Evolutionary conservation across 2,888 invertebrate genomes (phyloP).

Genomic region (Temnothorax ravouxi): DNA sequence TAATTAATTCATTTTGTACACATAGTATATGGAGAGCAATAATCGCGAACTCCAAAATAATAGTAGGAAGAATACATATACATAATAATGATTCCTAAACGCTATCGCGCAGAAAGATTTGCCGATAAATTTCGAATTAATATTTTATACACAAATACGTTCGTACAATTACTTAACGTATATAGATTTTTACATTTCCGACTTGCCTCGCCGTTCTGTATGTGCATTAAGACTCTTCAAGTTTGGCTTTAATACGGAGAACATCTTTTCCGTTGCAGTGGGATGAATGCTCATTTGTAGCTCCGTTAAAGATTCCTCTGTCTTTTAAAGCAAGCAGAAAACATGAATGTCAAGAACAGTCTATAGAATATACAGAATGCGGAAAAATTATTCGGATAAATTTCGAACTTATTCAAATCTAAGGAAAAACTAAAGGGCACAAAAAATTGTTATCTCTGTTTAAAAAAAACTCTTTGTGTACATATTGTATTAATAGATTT

Average conservation of each 20-base stretch:
- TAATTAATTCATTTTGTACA: conserved; percentile 25
- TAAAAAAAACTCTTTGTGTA: background rate
- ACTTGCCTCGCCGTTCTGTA: conserved; percentile 69
- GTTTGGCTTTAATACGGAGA: conserved; percentile 86
- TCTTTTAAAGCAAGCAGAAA: conserved; percentile 87
- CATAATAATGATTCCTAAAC: background rate
- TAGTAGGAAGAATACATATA: conserved; percentile 30
- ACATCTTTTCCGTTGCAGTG: conserved; percentile 87
- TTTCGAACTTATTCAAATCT: background rate
- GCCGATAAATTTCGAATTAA: background rate
- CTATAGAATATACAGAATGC: background rate
- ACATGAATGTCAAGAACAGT: conserved; percentile 18
- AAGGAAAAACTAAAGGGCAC: background rate
- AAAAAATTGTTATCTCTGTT: background rate
- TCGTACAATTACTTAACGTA: background rate
- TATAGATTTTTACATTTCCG: conserved; percentile 61
- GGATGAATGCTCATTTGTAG: conserved; percentile 90
- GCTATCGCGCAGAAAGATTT: background rate
- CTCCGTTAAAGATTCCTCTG: conserved; percentile 92
- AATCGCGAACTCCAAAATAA: conserved; percentile 12
- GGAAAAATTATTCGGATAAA: conserved; percentile 8
- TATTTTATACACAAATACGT: background rate
- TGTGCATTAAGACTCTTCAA: conserved; percentile 80
- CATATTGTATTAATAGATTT: background rate
- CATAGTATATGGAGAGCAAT: conserved; percentile 17